Base-by-base conservation (phyloP, 2,888 invertebrate genomes). In the Sarcophaga subvicina region DNA sequence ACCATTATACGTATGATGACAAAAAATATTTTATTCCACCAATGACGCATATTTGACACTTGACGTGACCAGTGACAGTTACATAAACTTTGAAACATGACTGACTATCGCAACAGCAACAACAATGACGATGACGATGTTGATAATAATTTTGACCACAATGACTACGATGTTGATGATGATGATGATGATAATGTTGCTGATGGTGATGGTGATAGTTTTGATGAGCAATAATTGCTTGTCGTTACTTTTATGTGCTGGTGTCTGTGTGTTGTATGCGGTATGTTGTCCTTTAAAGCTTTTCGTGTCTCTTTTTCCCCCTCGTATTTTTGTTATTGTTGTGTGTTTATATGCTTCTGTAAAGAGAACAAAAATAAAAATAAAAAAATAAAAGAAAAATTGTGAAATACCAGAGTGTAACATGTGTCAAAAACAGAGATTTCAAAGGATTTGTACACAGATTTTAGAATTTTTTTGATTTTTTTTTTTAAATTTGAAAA, bases 1-100 rank as follows among this genome's bases (percentile, higher is more conserved):
- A 91, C 80, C 83, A 91, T 67, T 47, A 87, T 60, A 37, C 89
- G 87, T 73, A 90, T 80, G 47, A 90, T 90, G 4, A 88, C 78
- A n/a, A 88, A 89, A 62, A 90, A 91, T 25, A 73, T 88, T 70
- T 79, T 86, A 80, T 85, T 87, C 82, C 83, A 83, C 77, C 88
- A 79, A 47, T 88, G 90, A 81, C 89, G 88, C 70, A 81, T 79
- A 60, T 60, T 72, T 72, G 73, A 63, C 75, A 66, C 25, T 90
- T 87, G 80, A 80, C 75, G 71, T 87, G 83, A 78, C 80, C 59
- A 62, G 47, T 70, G 80, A 67, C 66, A 70, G 78, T 84, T 79
- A 59, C 67, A 71, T 63, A 78, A 80, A 75, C 60, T 75, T 59
- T 25, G 20, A 25, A 70, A 47, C 81, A 83, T 83, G 59, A 59